phyloP scores from a whole-genome alignment of 2,888 invertebrate species.

The Drosophila robusta region DNA sequence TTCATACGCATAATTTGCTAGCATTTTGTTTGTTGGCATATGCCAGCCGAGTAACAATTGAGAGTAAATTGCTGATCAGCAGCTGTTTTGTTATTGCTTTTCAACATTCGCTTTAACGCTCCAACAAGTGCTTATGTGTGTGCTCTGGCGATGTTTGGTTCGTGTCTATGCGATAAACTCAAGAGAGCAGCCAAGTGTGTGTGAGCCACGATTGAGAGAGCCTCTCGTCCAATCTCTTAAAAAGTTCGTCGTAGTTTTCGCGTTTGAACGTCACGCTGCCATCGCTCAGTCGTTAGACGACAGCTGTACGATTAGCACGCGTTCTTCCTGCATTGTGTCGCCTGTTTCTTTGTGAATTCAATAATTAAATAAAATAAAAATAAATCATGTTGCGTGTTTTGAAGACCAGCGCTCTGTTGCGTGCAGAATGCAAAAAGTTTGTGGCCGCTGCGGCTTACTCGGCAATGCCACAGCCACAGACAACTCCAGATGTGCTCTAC shows the following conservation, averaged over 20 bases:
- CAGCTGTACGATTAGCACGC: slow-evolving; percentile 43
- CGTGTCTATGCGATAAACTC: slow-evolving; percentile 4
- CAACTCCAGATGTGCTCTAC: slow-evolving; percentile 90
- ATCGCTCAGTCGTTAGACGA: slow-evolving; percentile 40
- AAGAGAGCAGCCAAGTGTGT: neutral
- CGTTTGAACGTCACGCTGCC: slow-evolving; percentile 7
- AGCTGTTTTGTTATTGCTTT: slow-evolving; percentile 7
- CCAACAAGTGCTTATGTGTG: neutral
- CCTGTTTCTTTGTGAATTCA: slow-evolving; percentile 1
- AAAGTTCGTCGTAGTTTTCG: slow-evolving; percentile 9
- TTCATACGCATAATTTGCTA: neutral
- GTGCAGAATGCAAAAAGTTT: slow-evolving; percentile 58
- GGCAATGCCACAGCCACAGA: slow-evolving; percentile 88
- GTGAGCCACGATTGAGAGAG: neutral
- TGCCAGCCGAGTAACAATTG: neutral
- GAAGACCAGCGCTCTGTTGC: slow-evolving; percentile 62
- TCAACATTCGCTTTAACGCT: neutral
- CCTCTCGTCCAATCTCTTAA: neutral
- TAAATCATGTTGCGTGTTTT: slow-evolving; percentile 77
- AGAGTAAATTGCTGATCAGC: slow-evolving; percentile 24
- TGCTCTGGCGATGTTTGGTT: neutral
- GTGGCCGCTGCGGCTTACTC: slow-evolving; percentile 84
- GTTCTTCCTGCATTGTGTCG: neutral
- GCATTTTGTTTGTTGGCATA: neutral
- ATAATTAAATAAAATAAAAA: slow-evolving; percentile 19